A percentile compares a stretch with the other conserved stretches of the same genome.
These are phyloP conservation scores for Lacanobia oleracea DNA, from an alignment of 2,888 invertebrate genomes.

Conservation along the genomic window DNA sequence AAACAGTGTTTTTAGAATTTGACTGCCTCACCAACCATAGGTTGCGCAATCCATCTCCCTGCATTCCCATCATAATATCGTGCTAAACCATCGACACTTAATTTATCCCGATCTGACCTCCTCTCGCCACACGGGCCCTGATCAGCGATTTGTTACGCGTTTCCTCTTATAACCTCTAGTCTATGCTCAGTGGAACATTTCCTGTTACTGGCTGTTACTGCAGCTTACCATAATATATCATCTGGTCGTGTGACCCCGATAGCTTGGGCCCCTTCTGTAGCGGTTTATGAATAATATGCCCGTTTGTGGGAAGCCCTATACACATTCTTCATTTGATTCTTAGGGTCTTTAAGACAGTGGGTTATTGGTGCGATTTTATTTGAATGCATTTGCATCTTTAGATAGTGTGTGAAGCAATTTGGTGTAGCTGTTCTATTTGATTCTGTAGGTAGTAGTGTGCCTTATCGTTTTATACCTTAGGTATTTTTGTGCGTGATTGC, in stretches of 20 bases:
- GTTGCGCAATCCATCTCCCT: neutral
- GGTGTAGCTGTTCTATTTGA: neutral
- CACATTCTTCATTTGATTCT: constrained; percentile 42
- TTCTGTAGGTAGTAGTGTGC: neutral
- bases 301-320: constrained; percentile 54
- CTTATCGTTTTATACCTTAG: constrained; percentile 8
- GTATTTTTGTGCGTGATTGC: neutral
- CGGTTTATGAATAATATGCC: constrained; percentile 59
- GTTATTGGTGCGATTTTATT: constrained; percentile 47
- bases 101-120: constrained; percentile 58
- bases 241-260: constrained; percentile 62
- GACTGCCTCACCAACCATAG: neutral
- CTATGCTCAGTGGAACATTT: constrained; percentile 60
- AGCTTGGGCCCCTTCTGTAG: constrained; percentile 45
- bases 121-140: constrained; percentile 58
- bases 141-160: constrained; percentile 73
- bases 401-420: constrained; percentile 11
- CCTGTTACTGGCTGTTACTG: constrained; percentile 56
- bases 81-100: constrained; percentile 52
- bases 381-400: constrained; percentile 28
- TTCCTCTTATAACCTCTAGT: constrained; percentile 59
- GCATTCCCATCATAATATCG: constrained; percentile 35
- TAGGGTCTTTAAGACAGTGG: constrained; percentile 34
- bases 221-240: constrained; percentile 62
- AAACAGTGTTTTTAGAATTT: neutral